Evolutionary conservation across 1,140 invertebrate genomes (phyloP).

Genomic region (Lysiphlebus fabarum): DNA sequence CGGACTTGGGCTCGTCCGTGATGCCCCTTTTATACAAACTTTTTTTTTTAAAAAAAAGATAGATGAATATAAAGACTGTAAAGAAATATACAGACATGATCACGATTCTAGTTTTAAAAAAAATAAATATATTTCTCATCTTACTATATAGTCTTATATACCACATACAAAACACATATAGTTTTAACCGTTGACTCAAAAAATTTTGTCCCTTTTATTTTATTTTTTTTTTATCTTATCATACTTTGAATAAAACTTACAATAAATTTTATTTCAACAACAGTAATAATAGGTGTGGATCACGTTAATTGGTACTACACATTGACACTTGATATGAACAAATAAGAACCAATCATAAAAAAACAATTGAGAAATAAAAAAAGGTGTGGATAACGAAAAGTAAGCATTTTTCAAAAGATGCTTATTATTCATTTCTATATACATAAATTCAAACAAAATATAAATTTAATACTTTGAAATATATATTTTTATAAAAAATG

Average conservation of each 20-base stretch:
- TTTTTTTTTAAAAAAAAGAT: background rate
- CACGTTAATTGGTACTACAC: constrained; percentile 29
- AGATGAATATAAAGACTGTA: constrained; percentile 9
- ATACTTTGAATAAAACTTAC: background rate
- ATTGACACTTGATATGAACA: constrained; percentile 15
- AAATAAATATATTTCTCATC: background rate
- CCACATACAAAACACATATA: too few relatives aligned
- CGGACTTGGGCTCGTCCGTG: constrained; percentile 20
- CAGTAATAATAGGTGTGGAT: constrained; percentile 22
- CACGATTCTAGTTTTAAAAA: constrained; percentile 18
- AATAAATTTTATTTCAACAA: constrained; percentile 19
- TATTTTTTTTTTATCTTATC: constrained; percentile 1
- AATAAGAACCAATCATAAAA: background rate
- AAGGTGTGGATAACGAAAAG: too few relatives aligned
- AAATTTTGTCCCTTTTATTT: background rate
- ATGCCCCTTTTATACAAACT: constrained; percentile 4
- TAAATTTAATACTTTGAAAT: too few relatives aligned
- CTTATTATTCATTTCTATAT: background rate
- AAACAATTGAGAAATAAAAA: background rate
- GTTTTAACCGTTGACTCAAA: too few relatives aligned
- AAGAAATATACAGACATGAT: constrained; percentile 1
- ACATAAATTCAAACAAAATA: background rate
- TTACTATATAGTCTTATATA: too few relatives aligned
- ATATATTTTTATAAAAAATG: too few relatives aligned
- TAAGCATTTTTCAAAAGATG: too few relatives aligned